Evolutionary conservation across 2,113 vertebrate species (phyloP).

Genomic region (Corapipo altera): DNA sequence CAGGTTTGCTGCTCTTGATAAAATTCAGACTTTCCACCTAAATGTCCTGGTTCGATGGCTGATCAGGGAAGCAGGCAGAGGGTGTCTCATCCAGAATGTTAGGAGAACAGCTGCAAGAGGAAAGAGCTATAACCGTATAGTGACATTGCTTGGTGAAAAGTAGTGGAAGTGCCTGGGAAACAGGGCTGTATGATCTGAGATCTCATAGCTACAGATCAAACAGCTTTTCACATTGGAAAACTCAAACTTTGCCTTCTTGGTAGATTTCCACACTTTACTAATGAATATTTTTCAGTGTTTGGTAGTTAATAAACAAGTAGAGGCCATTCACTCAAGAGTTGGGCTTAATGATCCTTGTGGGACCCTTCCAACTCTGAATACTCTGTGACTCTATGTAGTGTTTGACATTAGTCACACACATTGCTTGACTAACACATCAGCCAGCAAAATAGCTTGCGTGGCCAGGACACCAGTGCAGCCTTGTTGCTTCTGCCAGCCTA

Average conservation of each 20-base stretch:
- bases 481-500: not conserved
- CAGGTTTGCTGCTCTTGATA: rapidly evolving
- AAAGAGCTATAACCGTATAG: not conserved
- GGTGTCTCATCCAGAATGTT: not conserved
- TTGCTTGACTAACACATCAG: not conserved
- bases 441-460: not conserved
- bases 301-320: not conserved
- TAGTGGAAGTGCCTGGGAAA: not conserved
- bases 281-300: not conserved
- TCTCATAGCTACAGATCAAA: not conserved
- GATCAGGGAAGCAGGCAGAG: not conserved
- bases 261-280: not conserved
- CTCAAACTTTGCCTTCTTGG: not conserved
- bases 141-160: not conserved
- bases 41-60: not conserved
- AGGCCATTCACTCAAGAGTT: not conserved
- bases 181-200: not conserved
- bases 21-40: not conserved
- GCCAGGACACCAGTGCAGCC: not conserved
- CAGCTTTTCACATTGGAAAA: not conserved
- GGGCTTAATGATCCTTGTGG: not conserved
- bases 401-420: not conserved
- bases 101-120: not conserved
- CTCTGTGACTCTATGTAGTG: not conserved
- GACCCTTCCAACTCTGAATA: not conserved